Percentiles rank a stretch among this genome's conserved stretches.
Conservation (phyloP, 2,888 invertebrate genomes). For the Meghimatium bilineatum region DNA sequence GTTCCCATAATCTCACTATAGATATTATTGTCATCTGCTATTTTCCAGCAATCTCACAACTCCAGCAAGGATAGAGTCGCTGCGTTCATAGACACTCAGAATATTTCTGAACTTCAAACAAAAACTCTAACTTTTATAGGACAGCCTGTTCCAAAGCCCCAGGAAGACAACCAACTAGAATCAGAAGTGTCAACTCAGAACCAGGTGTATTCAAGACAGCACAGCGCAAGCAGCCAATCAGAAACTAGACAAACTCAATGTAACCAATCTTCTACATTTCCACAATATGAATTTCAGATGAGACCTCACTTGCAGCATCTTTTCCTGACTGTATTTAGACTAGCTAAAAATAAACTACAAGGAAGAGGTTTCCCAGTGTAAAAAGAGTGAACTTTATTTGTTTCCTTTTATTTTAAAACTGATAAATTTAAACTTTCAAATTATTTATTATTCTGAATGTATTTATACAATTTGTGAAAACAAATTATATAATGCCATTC, state of each 20-base stretch:
- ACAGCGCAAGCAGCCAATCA: slow-evolving; percentile 24
- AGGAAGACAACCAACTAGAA: slow-evolving; percentile 54
- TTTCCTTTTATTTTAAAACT: not conserved
- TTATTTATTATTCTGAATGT: not conserved
- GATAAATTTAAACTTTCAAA: not conserved
- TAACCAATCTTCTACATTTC: slow-evolving; percentile 33
- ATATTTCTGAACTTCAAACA: slow-evolving; percentile 1
- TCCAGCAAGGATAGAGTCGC: slow-evolving; percentile 68
- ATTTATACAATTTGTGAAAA: not conserved
- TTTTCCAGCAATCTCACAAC: slow-evolving; percentile 54
- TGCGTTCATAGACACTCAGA: slow-evolving; percentile 66
- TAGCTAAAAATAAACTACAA: slow-evolving; percentile 62
- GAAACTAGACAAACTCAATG: slow-evolving; percentile 31
- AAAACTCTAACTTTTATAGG: slow-evolving; percentile 32
- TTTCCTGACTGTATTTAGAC: slow-evolving; percentile 65
- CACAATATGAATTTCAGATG: slow-evolving; percentile 67
- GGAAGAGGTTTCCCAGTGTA: slow-evolving; percentile 64
- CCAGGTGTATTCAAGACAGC: slow-evolving; percentile 13
- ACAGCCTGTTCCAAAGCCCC: slow-evolving; percentile 21
- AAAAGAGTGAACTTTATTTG: not conserved
- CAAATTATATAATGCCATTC: no score
- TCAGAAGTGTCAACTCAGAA: slow-evolving; percentile 15
- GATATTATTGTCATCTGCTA: not conserved
- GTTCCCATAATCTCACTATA: no score
- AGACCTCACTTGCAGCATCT: slow-evolving; percentile 59